Evolutionary conservation across 2,113 vertebrate genomes (phyloP).

Genomic region (Alosa alosa): DNA sequence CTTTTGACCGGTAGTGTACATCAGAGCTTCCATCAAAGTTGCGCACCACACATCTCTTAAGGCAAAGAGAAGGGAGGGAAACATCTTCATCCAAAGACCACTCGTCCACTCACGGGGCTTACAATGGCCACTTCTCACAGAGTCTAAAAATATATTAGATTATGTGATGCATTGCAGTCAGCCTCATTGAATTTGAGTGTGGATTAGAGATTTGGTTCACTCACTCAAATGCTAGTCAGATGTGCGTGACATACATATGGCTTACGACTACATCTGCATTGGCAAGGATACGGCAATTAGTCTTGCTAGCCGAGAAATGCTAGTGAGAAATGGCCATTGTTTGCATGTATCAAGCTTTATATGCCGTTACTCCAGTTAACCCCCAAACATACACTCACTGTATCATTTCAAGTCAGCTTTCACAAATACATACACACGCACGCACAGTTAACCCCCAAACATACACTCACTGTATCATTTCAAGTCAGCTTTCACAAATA

Average conservation of each 20-base stretch:
- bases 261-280: background rate
- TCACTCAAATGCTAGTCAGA: background rate
- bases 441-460: constrained; percentile 9
- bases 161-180: background rate
- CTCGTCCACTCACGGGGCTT: background rate
- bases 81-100: background rate
- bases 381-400: background rate
- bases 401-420: constrained; percentile 7
- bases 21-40: constrained; percentile 6
- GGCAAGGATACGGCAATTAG: background rate
- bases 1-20: background rate
- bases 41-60: background rate
- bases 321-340: background rate
- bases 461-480: background rate
- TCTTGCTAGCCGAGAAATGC: background rate
- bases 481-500: background rate
- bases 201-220: background rate
- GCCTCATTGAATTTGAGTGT: background rate
- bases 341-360: background rate
- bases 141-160: background rate
- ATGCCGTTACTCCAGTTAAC: background rate
- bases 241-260: background rate
- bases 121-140: constrained; percentile 1
- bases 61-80: constrained; percentile 12
- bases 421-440: background rate